phyloP scores from a whole-genome alignment of 2,888 invertebrate genomes.

The Schrankia costaestrigalis region DNA sequence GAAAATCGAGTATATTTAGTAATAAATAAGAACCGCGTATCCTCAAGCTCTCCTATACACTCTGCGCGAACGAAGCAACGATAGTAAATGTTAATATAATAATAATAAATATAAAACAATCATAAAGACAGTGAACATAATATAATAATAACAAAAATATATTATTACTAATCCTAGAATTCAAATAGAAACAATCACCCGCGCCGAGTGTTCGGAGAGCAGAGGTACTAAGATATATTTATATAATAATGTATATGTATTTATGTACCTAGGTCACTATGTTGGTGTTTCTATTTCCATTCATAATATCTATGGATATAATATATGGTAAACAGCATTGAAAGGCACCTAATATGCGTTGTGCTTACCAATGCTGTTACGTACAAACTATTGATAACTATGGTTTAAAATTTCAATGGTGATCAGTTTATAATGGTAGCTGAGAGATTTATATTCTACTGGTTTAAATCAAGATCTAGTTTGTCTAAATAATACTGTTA shows the following conservation, averaged over 20 bases:
- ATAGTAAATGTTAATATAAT: conserved; percentile 46
- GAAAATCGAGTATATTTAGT: conserved; percentile 48
- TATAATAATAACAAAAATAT: conserved; percentile 68
- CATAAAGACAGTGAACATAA: conserved; percentile 64
- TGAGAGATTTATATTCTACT: conserved; percentile 65
- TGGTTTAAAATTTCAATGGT: conserved; percentile 55
- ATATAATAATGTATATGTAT: conserved; percentile 62
- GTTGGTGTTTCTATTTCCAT: conserved; percentile 78
- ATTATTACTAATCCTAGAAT: conserved; percentile 68
- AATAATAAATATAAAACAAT: conserved; percentile 61
- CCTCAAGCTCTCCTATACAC: conserved; percentile 40
- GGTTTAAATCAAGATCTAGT: conserved; percentile 70
- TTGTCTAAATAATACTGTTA: conserved; percentile 80
- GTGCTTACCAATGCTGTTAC: conserved; percentile 56
- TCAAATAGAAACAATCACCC: conserved; percentile 53
- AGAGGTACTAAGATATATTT: conserved; percentile 48
- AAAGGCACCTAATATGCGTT: conserved; percentile 40
- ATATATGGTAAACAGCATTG: conserved; percentile 54
- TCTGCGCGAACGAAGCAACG: conserved; percentile 53
- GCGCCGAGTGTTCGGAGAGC: conserved; percentile 46
- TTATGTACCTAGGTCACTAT: conserved; percentile 72
- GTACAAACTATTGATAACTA: conserved; percentile 68
- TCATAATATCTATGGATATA: conserved; percentile 66
- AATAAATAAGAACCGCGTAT: conserved; percentile 40
- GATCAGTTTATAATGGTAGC: conserved; percentile 65